A percentile compares a stretch with the other conserved stretches of the same genome.
Evolutionary conservation across 1,140 invertebrate genomes (phyloP).

Genomic region (Onthophagus taurus): DNA sequence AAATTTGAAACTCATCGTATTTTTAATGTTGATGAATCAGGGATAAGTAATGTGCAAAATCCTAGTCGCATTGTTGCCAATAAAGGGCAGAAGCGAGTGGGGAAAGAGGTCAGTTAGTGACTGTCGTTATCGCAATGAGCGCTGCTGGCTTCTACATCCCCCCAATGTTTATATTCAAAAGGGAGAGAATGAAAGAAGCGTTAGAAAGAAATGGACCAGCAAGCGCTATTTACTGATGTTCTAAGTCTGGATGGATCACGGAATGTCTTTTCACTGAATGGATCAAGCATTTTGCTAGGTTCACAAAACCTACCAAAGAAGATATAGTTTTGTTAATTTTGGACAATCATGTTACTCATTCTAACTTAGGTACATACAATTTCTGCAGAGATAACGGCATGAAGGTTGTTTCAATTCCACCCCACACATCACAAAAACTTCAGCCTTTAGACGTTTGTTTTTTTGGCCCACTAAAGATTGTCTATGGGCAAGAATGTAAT

Average conservation of each 20-base stretch:
- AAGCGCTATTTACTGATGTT: too few relatives aligned
- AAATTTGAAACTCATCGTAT: too few relatives aligned
- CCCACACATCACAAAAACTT: conserved; percentile 35
- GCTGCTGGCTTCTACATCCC: too few relatives aligned
- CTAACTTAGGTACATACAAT: neutral
- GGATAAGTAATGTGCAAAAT: too few relatives aligned
- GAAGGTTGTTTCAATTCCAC: conserved; percentile 28
- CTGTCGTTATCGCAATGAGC: too few relatives aligned
- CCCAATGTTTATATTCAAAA: too few relatives aligned
- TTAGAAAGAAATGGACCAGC: too few relatives aligned
- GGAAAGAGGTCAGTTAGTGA: too few relatives aligned
- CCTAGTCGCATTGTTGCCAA: too few relatives aligned
- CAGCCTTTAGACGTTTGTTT: conserved; percentile 37
- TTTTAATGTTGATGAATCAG: too few relatives aligned
- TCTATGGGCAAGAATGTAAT: conserved; percentile 32
- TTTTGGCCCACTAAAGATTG: conserved; percentile 33
- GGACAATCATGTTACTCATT: neutral
- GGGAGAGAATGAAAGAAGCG: too few relatives aligned
- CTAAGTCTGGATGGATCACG: conserved; percentile 23
- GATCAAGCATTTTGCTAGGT: conserved; percentile 27
- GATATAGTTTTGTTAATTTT: neutral
- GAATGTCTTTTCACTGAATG: conserved; percentile 25
- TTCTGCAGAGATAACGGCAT: conserved; percentile 22
- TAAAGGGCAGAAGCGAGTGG: too few relatives aligned
- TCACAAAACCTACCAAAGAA: conserved; percentile 18